A percentile compares a stretch with the other conserved stretches of the same genome.
Evolutionary conservation across 2,888 invertebrate genomes (phyloP).

Genomic region (Drepanosiphum platanoidis): DNA sequence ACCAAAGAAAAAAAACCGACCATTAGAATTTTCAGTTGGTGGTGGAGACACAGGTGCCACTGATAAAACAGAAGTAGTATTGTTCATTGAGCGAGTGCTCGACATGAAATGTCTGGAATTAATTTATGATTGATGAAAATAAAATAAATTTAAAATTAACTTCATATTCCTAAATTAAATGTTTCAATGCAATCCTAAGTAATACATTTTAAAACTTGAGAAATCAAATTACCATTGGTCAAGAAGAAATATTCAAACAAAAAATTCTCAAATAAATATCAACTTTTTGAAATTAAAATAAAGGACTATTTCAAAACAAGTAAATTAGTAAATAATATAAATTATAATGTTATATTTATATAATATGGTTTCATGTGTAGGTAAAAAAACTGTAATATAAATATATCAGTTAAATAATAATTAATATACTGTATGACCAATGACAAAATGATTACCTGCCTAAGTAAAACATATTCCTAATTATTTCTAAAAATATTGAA

Average conservation of each 20-base stretch:
- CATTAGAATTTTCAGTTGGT: conserved; percentile 56
- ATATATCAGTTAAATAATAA: too few species aligned
- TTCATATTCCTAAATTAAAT: background rate
- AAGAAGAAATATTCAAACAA: too few species aligned
- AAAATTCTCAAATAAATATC: too few species aligned
- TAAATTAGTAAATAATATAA: too few species aligned
- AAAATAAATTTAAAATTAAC: background rate
- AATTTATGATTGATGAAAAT: conserved; percentile 31
- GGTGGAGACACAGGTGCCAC: conserved; percentile 51
- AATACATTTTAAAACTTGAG: background rate
- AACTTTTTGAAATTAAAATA: too few species aligned
- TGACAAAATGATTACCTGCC: background rate
- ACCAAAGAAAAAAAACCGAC: conserved; percentile 44
- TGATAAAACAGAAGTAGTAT: conserved; percentile 61
- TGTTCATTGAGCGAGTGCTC: conserved; percentile 64
- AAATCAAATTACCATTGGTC: too few species aligned
- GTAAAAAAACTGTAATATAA: too few species aligned
- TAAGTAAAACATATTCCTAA: background rate
- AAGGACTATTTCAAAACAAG: background rate
- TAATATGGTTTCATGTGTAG: too few species aligned
- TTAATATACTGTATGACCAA: too few species aligned
- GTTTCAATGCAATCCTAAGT: background rate
- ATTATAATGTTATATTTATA: too few species aligned
- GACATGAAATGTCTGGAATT: conserved; percentile 65
- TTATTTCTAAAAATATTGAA: background rate